Conservation (phyloP, 2,888 invertebrate species). For the Mystacides longicornis region DNA sequence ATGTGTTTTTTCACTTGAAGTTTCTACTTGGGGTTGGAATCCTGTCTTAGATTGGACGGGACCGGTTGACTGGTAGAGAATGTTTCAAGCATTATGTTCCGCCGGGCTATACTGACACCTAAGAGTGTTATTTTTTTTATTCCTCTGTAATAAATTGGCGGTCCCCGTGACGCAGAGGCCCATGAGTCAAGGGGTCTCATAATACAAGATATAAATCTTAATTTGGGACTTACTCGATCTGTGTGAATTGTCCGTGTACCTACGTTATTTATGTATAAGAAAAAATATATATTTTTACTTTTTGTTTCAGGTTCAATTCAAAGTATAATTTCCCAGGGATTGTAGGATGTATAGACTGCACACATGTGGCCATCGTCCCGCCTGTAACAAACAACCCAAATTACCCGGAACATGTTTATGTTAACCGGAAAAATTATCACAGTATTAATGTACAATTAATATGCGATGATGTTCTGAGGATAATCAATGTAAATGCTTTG, state of each 20-base stretch:
- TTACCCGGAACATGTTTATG: conserved; percentile 2
- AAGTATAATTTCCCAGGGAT: conserved; percentile 2
- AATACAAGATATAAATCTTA: background rate
- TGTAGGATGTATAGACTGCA: background rate
- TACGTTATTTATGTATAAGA: background rate
- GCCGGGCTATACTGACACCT: too few species aligned
- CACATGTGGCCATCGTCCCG: too few species aligned
- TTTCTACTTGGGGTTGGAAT: too few species aligned
- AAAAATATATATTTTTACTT: background rate
- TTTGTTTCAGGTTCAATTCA: conserved; percentile 2
- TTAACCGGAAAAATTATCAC: background rate
- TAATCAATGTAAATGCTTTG: conserved; percentile 2
- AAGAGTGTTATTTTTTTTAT: too few species aligned
- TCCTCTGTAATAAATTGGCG: background rate
- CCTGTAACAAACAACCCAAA: background rate
- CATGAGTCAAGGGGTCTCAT: background rate
- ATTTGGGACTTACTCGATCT: background rate
- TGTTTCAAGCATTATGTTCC: too few species aligned
- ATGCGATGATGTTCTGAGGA: background rate
- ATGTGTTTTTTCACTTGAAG: too few species aligned
- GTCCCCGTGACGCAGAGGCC: background rate
- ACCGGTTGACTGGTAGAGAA: too few species aligned
- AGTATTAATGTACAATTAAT: conserved; percentile 2
- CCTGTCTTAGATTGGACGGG: too few species aligned
- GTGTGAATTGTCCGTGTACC: background rate